Percentiles rank a stretch among this genome's conserved stretches.
phyloP scores from a whole-genome alignment of 1,140 invertebrate genomes.

The Drosophila albomicans region DNA sequence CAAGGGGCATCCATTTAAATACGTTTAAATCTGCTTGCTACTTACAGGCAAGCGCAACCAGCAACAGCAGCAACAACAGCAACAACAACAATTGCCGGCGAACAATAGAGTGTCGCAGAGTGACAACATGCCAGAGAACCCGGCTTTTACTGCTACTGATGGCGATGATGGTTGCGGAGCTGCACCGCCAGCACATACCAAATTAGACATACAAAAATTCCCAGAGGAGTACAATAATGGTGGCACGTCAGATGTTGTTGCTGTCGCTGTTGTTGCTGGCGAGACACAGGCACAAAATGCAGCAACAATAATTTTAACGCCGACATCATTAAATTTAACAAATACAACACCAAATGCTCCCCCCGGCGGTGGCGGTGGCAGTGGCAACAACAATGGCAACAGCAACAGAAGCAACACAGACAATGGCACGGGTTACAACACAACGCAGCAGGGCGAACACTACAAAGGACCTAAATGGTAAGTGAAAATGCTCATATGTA shows the following conservation, averaged over 20 bases:
- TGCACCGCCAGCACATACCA: conserved; percentile 57
- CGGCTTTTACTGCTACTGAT: conserved; percentile 3
- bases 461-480: conserved; percentile 82
- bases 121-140: conserved; percentile 67
- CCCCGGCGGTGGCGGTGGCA: conserved; percentile 15
- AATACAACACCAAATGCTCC: conserved; percentile 72
- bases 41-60: conserved; percentile 63
- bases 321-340: conserved; percentile 84
- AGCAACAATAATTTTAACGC: conserved; percentile 84
- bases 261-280: conserved; percentile 1
- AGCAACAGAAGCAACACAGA: neutral
- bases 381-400: conserved; percentile 27
- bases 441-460: conserved; percentile 42
- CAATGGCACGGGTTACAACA: conserved; percentile 15
- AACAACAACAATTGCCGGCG: conserved; percentile 40
- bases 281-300: conserved; percentile 60
- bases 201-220: conserved; percentile 82
- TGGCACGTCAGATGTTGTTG: conserved; percentile 42
- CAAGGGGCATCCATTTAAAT: conserved; percentile 59
- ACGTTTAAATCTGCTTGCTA: conserved; percentile 58
- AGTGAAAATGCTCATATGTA: conserved; percentile 71
- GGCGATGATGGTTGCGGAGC: conserved; percentile 29
- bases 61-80: conserved; percentile 43
- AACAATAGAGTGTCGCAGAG: conserved; percentile 37
- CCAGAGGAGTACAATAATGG: conserved; percentile 62